Percentiles rank a stretch among this genome's conserved stretches.
Conservation (phyloP, 2,113 vertebrate species). For the Microcebus murinus region DNA sequence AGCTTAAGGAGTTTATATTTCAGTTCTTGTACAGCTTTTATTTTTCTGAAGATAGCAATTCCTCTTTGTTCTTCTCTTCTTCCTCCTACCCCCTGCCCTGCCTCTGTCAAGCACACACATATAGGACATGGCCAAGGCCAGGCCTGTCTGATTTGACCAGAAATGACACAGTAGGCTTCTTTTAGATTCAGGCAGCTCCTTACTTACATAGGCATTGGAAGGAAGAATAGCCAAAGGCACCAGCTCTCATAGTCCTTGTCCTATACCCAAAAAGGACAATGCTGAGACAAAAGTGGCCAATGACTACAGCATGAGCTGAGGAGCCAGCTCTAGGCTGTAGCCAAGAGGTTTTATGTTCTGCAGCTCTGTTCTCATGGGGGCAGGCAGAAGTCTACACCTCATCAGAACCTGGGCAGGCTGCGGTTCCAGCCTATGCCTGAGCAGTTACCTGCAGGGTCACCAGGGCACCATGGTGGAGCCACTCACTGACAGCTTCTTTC, state of each 20-base stretch:
- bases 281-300: accelerated
- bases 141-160: not conserved
- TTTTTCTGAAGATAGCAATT: not conserved
- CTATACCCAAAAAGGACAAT: not conserved
- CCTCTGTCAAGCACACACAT: no score
- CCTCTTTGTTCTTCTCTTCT: not conserved
- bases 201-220: not conserved
- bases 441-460: not conserved
- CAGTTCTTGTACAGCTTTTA: not conserved
- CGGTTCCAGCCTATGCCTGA: not conserved
- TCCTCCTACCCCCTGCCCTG: accelerated
- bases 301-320: not conserved
- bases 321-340: not conserved
- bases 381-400: not conserved
- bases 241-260: not conserved
- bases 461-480: accelerated
- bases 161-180: not conserved
- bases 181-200: not conserved
- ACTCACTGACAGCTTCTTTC: not conserved
- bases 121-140: not conserved
- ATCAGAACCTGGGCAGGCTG: not conserved
- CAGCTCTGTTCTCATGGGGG: not conserved
- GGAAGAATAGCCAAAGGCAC: not conserved
- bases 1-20: conserved; percentile 15
- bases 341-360: no score